Evolutionary conservation across 2,797 vertebrate species (phyloP), one percentile per base, ranked within the genome.

Genomic region (Gephyroberyx darwinii): DNA sequence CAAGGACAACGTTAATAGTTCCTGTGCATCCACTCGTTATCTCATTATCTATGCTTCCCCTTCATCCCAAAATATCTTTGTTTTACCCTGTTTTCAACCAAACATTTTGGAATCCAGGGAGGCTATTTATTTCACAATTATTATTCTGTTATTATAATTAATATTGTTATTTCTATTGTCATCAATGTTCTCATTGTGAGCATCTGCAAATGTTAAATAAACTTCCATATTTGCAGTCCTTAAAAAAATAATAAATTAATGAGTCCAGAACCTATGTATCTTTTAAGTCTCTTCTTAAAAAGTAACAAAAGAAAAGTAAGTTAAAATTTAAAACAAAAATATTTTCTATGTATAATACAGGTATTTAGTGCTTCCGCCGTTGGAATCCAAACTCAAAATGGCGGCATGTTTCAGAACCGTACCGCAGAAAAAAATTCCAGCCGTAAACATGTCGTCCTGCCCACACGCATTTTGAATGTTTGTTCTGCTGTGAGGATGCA

Each of bases 241-340:
- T 95, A 96, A 97, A 95, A 95, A 95, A 97, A 97, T 95, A 97
- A 98, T 99, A 99, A 99, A 98, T 98, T 98, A 99, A 95, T 93
- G 88, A 96, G 94, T 95, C 94, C 94, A 92, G 92, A 94, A 93
- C 94, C 92, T 95, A 94, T 95, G 91, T 86, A 85, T 93, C 91
- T 94, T 90, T 92, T 90, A 95, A 94, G 94, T 95, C 90, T 94
- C 94, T 97, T 94, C 94, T 97, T 95, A 95, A 96, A 96, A 97
- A 96, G 93, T 96, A 95, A 94, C 93, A 94, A 93, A 95, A 95
- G 69, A 91, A 93, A 92, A 91, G 89, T 92, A 92, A 91, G 88
- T 93, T 92, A 92, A 94, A 93, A 93, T 95, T 96, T 96, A 96
- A 96, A 98, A 96, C 94, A 96, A 97, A 97, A 97, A 96, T 96